These are phyloP conservation scores for Phenganax marumi DNA, from an alignment of 92 coral and sea anemone species.

Conservation along the genomic window DNA sequence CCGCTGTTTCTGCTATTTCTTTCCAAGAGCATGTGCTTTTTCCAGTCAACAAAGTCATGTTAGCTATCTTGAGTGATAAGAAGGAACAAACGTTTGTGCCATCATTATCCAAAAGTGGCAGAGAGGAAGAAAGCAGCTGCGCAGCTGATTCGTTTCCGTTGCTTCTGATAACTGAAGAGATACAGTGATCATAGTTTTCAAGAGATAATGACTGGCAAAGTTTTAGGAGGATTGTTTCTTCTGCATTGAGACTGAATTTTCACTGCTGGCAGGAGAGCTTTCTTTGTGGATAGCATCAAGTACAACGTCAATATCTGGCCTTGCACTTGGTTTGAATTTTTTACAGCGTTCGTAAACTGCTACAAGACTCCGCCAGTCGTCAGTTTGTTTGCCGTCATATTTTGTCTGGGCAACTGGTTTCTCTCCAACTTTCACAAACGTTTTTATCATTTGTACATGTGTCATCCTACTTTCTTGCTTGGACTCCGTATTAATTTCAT, in stretches of 20 bases:
- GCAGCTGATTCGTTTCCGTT: neutral
- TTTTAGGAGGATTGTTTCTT: neutral
- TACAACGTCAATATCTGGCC: neutral
- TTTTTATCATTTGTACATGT: neutral
- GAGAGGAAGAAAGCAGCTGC: neutral
- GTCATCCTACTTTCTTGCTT: neutral
- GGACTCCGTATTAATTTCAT: neutral
- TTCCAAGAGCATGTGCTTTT: neutral
- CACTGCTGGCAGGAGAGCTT: neutral
- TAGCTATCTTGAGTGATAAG: slow-evolving; percentile 3
- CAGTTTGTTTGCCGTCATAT: slow-evolving; percentile 38
- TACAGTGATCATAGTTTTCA: slow-evolving; percentile 10
- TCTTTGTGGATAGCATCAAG: neutral
- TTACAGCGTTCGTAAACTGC: slow-evolving; percentile 5
- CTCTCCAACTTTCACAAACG: slow-evolving; percentile 1
- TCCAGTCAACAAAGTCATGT: neutral
- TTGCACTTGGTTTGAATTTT: slow-evolving; percentile 9
- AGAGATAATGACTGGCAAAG: neutral
- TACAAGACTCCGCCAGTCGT: slow-evolving; percentile 25
- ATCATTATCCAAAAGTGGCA: slow-evolving; percentile 1
- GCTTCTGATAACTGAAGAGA: neutral
- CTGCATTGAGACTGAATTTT: neutral
- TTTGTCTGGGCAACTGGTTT: slow-evolving; percentile 19
- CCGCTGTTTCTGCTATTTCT: neutral
- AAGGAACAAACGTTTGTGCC: slow-evolving; percentile 20